Conservation (phyloP, 2,797 vertebrate species). For the Pseudochromis fuscus region DNA sequence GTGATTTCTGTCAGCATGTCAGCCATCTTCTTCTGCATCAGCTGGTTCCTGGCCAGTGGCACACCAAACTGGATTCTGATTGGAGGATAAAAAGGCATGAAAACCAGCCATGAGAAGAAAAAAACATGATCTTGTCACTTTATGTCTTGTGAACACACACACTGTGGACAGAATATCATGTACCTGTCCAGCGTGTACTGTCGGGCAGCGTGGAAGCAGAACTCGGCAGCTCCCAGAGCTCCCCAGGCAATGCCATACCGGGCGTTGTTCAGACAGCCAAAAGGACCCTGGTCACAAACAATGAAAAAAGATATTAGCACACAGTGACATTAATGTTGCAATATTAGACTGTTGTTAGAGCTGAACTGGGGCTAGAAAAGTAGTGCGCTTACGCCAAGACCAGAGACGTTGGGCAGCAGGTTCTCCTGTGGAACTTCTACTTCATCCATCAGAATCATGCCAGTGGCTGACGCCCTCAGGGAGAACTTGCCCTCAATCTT, state of each 20-base stretch:
- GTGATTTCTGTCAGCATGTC: slow-evolving; percentile 94
- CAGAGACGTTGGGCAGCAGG: slow-evolving; percentile 85
- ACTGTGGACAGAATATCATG: background rate
- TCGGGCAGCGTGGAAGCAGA: slow-evolving; percentile 89
- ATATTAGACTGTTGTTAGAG: background rate
- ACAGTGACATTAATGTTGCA: background rate
- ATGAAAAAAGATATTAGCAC: background rate
- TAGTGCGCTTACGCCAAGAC: slow-evolving; percentile 85
- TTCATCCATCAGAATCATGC: slow-evolving; percentile 93
- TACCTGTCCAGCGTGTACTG: slow-evolving; percentile 92
- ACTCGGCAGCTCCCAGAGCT: slow-evolving; percentile 90
- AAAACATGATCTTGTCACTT: background rate
- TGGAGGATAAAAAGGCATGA: slow-evolving; percentile 14
- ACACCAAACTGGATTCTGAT: slow-evolving; percentile 90
- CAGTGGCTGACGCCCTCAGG: slow-evolving; percentile 88
- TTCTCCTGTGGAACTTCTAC: slow-evolving; percentile 91
- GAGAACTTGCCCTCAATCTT: slow-evolving; percentile 93
- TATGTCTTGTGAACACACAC: too few species aligned
- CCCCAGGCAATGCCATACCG: slow-evolving; percentile 94
- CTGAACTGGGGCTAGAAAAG: background rate
- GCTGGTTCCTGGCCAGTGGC: slow-evolving; percentile 91
- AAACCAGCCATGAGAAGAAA: background rate
- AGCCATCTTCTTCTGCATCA: slow-evolving; percentile 94
- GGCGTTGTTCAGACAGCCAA: slow-evolving; percentile 92
- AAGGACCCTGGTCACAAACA: slow-evolving; percentile 86